Evolutionary conservation across 2,888 invertebrate genomes (phyloP).

Genomic region (Priocnemis perturbator): DNA sequence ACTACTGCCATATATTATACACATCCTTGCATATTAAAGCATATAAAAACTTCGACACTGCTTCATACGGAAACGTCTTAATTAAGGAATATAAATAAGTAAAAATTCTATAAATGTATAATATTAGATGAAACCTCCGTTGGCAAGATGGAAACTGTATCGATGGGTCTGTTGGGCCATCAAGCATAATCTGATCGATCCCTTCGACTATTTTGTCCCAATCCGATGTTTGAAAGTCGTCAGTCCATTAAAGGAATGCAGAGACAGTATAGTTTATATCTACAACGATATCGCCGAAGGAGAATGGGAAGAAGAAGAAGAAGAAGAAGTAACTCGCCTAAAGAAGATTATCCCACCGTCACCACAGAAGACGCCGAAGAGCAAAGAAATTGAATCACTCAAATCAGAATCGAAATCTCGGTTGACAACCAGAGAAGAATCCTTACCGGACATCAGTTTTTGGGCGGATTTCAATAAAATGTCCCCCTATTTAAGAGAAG

Average conservation of each 20-base stretch:
- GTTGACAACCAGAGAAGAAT: background rate
- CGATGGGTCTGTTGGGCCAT: slow-evolving; percentile 76
- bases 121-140: slow-evolving; percentile 56
- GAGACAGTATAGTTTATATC: slow-evolving; percentile 18
- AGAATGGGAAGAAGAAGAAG: background rate
- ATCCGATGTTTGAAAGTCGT: slow-evolving; percentile 57
- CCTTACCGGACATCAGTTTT: slow-evolving; percentile 30
- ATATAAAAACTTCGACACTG: no score
- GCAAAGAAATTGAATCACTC: background rate
- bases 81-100: no score
- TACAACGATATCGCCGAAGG: background rate
- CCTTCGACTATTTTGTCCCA: slow-evolving; percentile 57
- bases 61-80: no score
- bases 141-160: slow-evolving; percentile 74
- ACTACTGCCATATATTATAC: background rate
- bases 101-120: no score
- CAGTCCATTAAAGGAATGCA: slow-evolving; percentile 43
- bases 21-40: no score
- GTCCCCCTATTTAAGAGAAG: slow-evolving; percentile 41
- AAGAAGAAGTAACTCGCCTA: background rate
- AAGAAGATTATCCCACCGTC: background rate
- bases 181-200: slow-evolving; percentile 59
- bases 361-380: background rate
- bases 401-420: background rate
- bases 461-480: slow-evolving; percentile 64